phyloP scores from a whole-genome alignment of 2,888 invertebrate species.

The Toxonevra muliebris region DNA sequence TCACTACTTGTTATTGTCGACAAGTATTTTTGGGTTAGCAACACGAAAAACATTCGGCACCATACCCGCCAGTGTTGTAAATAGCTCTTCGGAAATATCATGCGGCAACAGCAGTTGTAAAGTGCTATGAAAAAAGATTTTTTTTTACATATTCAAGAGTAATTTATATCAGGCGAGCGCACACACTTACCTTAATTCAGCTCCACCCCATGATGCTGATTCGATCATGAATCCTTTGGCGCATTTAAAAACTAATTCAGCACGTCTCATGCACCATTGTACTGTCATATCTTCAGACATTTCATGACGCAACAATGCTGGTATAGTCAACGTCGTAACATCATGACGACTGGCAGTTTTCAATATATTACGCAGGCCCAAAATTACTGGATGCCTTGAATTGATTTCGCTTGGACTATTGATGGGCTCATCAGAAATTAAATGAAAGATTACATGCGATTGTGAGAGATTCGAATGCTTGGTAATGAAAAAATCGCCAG shows the following conservation, averaged over 20 bases:
- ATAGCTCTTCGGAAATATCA: slow-evolving; percentile 84
- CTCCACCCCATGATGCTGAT: slow-evolving; percentile 92
- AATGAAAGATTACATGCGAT: slow-evolving; percentile 94
- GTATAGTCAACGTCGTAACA: slow-evolving; percentile 91
- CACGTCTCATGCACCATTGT: slow-evolving; percentile 94
- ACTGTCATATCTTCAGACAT: slow-evolving; percentile 97
- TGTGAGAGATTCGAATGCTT: slow-evolving; percentile 94
- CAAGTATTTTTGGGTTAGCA: slow-evolving; percentile 89
- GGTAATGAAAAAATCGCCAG: slow-evolving; percentile 87
- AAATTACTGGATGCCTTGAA: slow-evolving; percentile 93
- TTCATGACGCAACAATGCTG: slow-evolving; percentile 90
- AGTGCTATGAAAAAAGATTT: slow-evolving; percentile 49
- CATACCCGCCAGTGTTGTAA: slow-evolving; percentile 84
- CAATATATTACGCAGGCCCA: slow-evolving; percentile 93
- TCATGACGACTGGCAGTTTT: slow-evolving; percentile 96
- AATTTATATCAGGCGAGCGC: background rate
- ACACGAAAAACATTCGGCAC: slow-evolving; percentile 92
- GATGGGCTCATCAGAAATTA: slow-evolving; percentile 85
- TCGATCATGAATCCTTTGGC: slow-evolving; percentile 99
- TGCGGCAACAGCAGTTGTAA: slow-evolving; percentile 75
- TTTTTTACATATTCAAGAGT: background rate
- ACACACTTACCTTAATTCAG: slow-evolving; percentile 78
- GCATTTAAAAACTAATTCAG: slow-evolving; percentile 98
- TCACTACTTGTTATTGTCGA: slow-evolving; percentile 66
- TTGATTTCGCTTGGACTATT: slow-evolving; percentile 83